These are phyloP conservation scores for Myzus persicae DNA, from an alignment of 1,140 invertebrate species.

Conservation along the genomic window DNA sequence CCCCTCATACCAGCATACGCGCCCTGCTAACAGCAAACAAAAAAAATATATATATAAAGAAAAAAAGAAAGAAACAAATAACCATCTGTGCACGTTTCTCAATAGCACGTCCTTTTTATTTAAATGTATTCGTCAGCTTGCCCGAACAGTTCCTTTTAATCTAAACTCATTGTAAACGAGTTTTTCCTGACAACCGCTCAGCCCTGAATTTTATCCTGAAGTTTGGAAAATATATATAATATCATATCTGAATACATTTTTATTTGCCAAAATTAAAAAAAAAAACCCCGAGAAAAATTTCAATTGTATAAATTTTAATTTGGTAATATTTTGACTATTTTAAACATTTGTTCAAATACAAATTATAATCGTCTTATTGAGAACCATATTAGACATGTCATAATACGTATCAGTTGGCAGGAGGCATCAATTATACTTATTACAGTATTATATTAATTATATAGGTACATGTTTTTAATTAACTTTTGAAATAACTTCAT, in stretches of 20 bases:
- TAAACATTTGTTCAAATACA: background rate
- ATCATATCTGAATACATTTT: background rate
- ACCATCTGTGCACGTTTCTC: constrained; percentile 31
- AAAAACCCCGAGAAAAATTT: background rate
- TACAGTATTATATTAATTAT: background rate
- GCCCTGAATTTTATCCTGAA: background rate
- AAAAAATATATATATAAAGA: background rate
- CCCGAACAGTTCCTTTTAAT: constrained; percentile 25
- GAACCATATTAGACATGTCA: background rate
- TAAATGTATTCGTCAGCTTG: constrained; percentile 47
- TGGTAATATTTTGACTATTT: background rate
- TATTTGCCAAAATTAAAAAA: background rate
- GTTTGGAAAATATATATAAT: background rate
- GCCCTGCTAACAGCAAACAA: background rate
- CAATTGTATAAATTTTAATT: background rate
- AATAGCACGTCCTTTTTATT: constrained; percentile 40
- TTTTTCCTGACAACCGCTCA: background rate
- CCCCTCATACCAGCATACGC: background rate
- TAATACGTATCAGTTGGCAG: background rate
- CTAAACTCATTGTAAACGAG: constrained; percentile 33
- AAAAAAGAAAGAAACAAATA: background rate
- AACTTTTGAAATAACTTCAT: background rate
- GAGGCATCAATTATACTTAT: too few relatives aligned
- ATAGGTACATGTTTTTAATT: background rate
- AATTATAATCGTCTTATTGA: background rate